Conservation (phyloP, 2,888 invertebrate species). For the Drosophila cognata region DNA sequence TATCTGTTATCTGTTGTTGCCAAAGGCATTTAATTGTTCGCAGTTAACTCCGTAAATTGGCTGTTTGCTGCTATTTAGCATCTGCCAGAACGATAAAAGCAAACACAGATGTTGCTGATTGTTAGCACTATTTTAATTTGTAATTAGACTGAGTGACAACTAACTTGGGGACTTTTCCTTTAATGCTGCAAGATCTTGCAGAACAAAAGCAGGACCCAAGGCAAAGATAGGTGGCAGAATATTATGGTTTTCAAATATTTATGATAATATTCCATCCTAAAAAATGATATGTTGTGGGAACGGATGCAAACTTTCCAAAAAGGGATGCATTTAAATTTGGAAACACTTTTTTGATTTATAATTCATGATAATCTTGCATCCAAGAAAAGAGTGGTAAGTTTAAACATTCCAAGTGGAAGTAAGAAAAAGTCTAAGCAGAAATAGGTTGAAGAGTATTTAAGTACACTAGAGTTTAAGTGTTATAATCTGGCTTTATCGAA, state of each 20-base stretch:
- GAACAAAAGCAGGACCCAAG: neutral
- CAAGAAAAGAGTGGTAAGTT: neutral
- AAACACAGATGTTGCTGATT: constrained; percentile 23
- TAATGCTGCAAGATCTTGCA: neutral
- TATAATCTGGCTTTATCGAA: constrained; percentile 1
- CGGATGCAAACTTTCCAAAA: neutral
- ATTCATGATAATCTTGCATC: neutral
- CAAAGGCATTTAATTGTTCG: constrained; percentile 36
- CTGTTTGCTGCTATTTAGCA: constrained; percentile 38
- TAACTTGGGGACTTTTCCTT: neutral
- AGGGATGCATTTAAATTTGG: neutral
- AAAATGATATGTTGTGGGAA: no score
- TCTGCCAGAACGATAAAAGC: constrained; percentile 17
- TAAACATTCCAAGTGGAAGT: neutral
- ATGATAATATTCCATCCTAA: neutral
- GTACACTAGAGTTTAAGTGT: neutral
- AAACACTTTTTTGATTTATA: neutral
- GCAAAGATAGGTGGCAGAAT: neutral
- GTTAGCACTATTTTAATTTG: neutral
- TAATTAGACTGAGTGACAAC: neutral
- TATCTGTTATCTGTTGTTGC: constrained; percentile 16
- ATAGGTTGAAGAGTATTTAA: neutral
- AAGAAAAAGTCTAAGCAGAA: neutral
- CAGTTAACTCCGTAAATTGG: constrained; percentile 30
- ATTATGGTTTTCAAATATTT: neutral